Percentiles rank a stretch among this genome's conserved stretches.
These are phyloP conservation scores for Parapsyche elsis DNA, from an alignment of 1,140 invertebrate genomes.

Conservation along the genomic window DNA sequence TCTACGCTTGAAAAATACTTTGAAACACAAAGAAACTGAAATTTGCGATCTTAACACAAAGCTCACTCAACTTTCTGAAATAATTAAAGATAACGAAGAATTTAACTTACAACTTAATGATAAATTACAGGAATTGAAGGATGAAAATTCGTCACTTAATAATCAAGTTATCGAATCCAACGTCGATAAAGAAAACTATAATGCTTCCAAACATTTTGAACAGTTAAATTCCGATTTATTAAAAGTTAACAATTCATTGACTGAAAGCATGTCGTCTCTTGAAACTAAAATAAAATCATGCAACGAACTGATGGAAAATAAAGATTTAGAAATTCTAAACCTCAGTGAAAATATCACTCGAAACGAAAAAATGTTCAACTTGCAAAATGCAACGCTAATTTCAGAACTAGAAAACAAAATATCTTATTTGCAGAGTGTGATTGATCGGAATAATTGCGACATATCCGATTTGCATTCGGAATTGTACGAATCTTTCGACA, in stretches of 20 bases:
- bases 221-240: conserved; percentile 26
- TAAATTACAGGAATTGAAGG: conserved; percentile 32
- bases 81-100: conserved; percentile 52
- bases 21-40: conserved; percentile 69
- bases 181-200: conserved; percentile 38
- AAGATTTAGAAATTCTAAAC: not conserved
- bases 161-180: conserved; percentile 18
- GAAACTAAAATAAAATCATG: too few species aligned
- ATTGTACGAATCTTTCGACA: conserved; percentile 55
- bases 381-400: conserved; percentile 62
- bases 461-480: conserved; percentile 63
- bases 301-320: not conserved
- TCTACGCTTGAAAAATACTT: conserved; percentile 64
- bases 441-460: conserved; percentile 64
- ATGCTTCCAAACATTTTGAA: conserved; percentile 39
- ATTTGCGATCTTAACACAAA: conserved; percentile 59
- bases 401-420: conserved; percentile 65
- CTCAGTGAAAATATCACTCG: not conserved
- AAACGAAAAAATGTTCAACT: conserved; percentile 30
- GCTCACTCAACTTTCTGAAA: conserved; percentile 55
- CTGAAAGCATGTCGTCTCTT: not conserved
- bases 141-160: conserved; percentile 41
- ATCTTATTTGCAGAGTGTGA: conserved; percentile 55
- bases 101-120: conserved; percentile 24
- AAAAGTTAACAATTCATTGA: conserved; percentile 28